Conservation (phyloP, 2,888 invertebrate species). For the Nemurella pictetii region DNA sequence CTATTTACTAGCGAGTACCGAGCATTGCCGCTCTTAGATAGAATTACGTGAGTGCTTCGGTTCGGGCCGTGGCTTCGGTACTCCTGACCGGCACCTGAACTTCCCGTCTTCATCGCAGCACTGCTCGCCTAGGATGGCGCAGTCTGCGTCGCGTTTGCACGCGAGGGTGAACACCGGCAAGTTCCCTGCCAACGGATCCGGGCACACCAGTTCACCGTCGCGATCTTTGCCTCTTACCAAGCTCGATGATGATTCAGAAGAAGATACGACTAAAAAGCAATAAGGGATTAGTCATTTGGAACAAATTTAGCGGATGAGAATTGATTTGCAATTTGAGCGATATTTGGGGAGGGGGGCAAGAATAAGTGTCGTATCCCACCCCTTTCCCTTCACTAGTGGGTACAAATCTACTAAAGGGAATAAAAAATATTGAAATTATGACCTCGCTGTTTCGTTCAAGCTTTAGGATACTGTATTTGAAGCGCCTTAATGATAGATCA, state of each 20-base stretch:
- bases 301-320: too few relatives aligned
- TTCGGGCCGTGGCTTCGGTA: slow-evolving; percentile 59
- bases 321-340: too few relatives aligned
- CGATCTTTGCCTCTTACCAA: background rate
- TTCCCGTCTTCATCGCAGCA: slow-evolving; percentile 56
- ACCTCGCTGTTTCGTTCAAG: too few relatives aligned
- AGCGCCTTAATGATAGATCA: too few relatives aligned
- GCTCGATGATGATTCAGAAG: background rate
- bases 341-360: too few relatives aligned
- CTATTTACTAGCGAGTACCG: too few relatives aligned
- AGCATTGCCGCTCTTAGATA: background rate
- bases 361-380: too few relatives aligned
- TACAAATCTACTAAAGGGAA: too few relatives aligned
- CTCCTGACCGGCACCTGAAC: slow-evolving; percentile 60
- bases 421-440: too few relatives aligned
- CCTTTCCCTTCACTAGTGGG: too few relatives aligned
- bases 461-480: too few relatives aligned
- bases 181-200: slow-evolving; percentile 41
- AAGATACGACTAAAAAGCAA: background rate
- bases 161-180: slow-evolving; percentile 60
- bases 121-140: slow-evolving; percentile 59
- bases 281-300: too few relatives aligned
- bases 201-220: slow-evolving; percentile 44
- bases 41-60: slow-evolving; percentile 51
- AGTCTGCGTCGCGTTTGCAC: slow-evolving; percentile 59